A percentile compares a stretch with the other conserved stretches of the same genome.
These are phyloP conservation scores for Gambusia affinis DNA, from an alignment of 2,113 vertebrate species.

Conservation along the genomic window DNA sequence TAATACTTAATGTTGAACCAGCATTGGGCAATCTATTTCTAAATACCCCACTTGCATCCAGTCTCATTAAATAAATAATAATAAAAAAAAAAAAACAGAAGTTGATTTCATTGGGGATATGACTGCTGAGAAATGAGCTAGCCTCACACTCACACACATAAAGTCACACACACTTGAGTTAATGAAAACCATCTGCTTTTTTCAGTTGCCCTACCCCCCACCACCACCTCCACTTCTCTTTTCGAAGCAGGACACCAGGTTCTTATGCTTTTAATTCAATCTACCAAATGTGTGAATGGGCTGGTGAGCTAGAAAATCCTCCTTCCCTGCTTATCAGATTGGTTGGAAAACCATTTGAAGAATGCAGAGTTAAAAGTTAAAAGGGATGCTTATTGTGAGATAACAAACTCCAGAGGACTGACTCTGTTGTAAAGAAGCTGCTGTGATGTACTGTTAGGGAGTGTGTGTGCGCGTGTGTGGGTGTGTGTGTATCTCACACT, in stretches of 20 bases:
- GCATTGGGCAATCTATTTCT: slow-evolving; percentile 52
- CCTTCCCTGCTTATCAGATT: slow-evolving; percentile 49
- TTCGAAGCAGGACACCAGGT: not conserved
- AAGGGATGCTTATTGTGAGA: slow-evolving; percentile 29
- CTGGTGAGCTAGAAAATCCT: slow-evolving; percentile 13
- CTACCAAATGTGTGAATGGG: slow-evolving; percentile 16
- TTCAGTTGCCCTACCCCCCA: not conserved
- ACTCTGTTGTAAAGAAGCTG: slow-evolving; percentile 16
- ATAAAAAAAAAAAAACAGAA: slow-evolving; percentile 32
- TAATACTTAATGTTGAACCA: slow-evolving; percentile 41
- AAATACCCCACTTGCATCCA: slow-evolving; percentile 32
- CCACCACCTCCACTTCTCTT: not conserved
- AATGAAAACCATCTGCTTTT: slow-evolving; percentile 54
- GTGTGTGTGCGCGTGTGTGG: not conserved
- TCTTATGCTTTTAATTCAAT: slow-evolving; percentile 16
- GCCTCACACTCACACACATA: slow-evolving; percentile 12
- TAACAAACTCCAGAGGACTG: slow-evolving; percentile 4
- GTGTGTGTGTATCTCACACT: slow-evolving; percentile 6
- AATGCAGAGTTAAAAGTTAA: slow-evolving; percentile 39
- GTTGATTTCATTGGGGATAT: slow-evolving; percentile 26
- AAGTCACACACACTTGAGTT: slow-evolving; percentile 14
- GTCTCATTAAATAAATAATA: slow-evolving; percentile 28
- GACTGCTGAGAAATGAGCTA: slow-evolving; percentile 21
- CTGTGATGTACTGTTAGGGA: not conserved
- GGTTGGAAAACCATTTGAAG: slow-evolving; percentile 37